phyloP scores from a whole-genome alignment of 2,113 vertebrate species.

The Pseudonaja textilis region DNA sequence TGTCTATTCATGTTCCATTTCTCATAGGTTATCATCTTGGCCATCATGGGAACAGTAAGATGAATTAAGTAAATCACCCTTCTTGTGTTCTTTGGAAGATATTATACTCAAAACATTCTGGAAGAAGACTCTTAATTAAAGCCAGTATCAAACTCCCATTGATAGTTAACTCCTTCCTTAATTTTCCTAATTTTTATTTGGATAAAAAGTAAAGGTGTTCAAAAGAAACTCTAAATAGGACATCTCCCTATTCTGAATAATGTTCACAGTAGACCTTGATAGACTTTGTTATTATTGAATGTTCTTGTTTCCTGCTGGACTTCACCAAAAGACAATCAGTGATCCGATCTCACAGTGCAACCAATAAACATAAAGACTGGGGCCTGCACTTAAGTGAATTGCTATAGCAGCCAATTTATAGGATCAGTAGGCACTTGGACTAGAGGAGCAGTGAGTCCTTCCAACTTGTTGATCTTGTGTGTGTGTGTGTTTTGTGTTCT shows the following conservation, averaged over 20 bases:
- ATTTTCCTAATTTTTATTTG: not conserved
- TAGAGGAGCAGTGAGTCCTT: not conserved
- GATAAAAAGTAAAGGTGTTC: not conserved
- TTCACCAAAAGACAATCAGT: not conserved
- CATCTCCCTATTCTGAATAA: not conserved
- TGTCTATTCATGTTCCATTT: not conserved
- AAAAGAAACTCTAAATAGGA: not conserved
- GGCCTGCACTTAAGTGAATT: not conserved
- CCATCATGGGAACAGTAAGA: not conserved
- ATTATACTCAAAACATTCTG: not conserved
- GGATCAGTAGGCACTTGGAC: not conserved
- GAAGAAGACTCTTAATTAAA: not conserved
- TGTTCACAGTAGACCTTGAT: not conserved
- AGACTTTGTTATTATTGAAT: not conserved
- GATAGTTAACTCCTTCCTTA: not conserved
- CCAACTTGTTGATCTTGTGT: not conserved
- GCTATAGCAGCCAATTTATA: not conserved
- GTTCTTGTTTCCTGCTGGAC: not conserved
- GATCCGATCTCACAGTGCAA: not conserved
- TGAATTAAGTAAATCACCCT: not conserved
- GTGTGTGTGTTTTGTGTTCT: not conserved
- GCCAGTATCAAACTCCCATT: not conserved
- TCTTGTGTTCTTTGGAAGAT: not conserved
- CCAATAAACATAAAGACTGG: not conserved
- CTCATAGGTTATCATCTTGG: not conserved